Evolutionary conservation across 2,888 invertebrate species (phyloP).

Genomic region (Orthosia gothica): DNA sequence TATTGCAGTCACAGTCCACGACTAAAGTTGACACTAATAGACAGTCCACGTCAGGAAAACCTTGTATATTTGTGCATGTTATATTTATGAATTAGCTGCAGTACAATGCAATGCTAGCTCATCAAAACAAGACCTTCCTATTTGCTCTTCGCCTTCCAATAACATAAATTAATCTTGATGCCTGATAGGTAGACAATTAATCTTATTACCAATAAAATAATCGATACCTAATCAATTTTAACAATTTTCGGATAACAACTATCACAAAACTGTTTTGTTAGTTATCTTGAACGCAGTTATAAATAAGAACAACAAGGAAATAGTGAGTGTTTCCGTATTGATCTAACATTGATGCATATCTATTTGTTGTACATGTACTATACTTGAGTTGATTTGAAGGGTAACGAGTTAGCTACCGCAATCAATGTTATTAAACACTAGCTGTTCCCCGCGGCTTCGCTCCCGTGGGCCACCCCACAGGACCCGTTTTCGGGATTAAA

Average conservation of each 20-base stretch:
- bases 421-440: conserved; percentile 14
- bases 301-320: conserved; percentile 39
- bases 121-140: not conserved
- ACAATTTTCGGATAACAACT: not conserved
- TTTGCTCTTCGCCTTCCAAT: not conserved
- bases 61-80: not conserved
- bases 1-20: conserved; percentile 28
- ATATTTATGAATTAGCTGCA: conserved; percentile 5
- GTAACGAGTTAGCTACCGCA: conserved; percentile 41
- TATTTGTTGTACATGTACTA: conserved; percentile 1
- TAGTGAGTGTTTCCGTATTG: conserved; percentile 40
- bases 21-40: conserved; percentile 14
- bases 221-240: not conserved
- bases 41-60: conserved; percentile 1
- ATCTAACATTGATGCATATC: conserved; percentile 24
- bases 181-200: not conserved
- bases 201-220: not conserved
- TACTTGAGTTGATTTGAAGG: conserved; percentile 42
- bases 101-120: conserved; percentile 5
- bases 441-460: too few relatives aligned
- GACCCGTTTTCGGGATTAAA: too few relatives aligned
- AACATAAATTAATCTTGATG: not conserved
- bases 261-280: conserved; percentile 1
- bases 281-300: not conserved
- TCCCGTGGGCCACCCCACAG: too few relatives aligned